These are phyloP conservation scores for Saccostrea glomerata DNA, from an alignment of 1,140 invertebrate genomes.

Conservation along the genomic window DNA sequence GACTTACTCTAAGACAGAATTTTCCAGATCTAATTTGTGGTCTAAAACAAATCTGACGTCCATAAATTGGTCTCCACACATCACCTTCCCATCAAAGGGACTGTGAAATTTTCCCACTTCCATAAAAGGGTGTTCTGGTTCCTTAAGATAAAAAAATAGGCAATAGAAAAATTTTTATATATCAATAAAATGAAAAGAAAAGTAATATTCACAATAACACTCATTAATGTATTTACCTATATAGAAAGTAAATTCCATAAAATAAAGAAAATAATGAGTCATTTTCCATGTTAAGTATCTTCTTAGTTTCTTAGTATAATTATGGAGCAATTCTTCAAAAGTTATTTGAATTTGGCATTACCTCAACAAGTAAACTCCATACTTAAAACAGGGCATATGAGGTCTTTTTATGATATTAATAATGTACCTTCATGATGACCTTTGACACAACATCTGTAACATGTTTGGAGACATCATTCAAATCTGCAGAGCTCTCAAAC, in stretches of 20 bases:
- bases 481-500: conserved; percentile 49
- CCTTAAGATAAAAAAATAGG: neutral
- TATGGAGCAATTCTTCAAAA: too few species aligned
- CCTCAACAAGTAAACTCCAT: too few species aligned
- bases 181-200: too few species aligned
- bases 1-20: neutral
- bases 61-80: neutral
- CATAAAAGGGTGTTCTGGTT: neutral
- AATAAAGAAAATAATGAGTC: too few species aligned
- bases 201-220: too few species aligned
- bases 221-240: too few species aligned
- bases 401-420: neutral
- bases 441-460: conserved; percentile 35
- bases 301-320: too few species aligned
- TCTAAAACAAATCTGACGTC: neutral
- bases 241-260: too few species aligned
- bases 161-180: too few species aligned
- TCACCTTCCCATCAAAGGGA: neutral
- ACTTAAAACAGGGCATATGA: too few species aligned
- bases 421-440: conserved; percentile 36
- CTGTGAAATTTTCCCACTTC: neutral
- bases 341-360: too few species aligned
- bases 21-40: neutral
- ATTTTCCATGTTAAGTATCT: too few species aligned
- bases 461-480: conserved; percentile 41